Conservation (phyloP, 2,888 invertebrate genomes). For the Clanis bilineata region DNA sequence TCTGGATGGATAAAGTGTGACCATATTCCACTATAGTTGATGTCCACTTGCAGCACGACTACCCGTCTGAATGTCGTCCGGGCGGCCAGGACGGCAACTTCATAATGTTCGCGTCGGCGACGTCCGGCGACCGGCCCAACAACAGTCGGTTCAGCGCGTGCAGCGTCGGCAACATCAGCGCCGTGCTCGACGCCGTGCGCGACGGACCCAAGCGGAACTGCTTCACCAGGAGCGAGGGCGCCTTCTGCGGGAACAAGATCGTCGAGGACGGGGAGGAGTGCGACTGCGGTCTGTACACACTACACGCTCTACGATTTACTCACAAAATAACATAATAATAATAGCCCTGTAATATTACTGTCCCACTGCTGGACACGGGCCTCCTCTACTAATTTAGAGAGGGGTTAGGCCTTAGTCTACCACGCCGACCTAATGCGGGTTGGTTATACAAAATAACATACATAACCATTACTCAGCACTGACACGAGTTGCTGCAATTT, state of each 20-base stretch:
- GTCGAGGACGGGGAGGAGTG: constrained; percentile 99
- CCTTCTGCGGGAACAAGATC: constrained; percentile 99
- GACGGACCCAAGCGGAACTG: constrained; percentile 96
- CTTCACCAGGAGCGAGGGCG: constrained; percentile 92
- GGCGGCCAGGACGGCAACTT: constrained; percentile 97
- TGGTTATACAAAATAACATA: too few species aligned
- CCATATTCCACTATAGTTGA: too few species aligned
- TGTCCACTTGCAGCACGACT: constrained; percentile 90
- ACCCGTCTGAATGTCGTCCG: constrained; percentile 94
- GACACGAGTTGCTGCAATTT: too few species aligned
- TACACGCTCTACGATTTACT: too few species aligned
- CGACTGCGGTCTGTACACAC: constrained; percentile 86
- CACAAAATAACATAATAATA: too few species aligned
- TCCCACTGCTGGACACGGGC: too few species aligned
- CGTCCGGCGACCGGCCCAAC: constrained; percentile 98
- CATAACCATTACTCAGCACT: too few species aligned
- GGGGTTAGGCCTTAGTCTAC: too few species aligned
- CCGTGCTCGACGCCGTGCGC: constrained; percentile 95
- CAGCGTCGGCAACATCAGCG: constrained; percentile 96
- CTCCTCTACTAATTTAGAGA: too few species aligned
- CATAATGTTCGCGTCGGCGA: constrained; percentile 99
- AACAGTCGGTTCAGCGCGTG: constrained; percentile 98
- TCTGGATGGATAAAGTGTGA: too few species aligned
- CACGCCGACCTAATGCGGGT: too few species aligned
- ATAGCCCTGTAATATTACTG: too few species aligned